Evolutionary conservation across 2,888 invertebrate genomes (phyloP).

Genomic region (Latrodectus elegans): DNA sequence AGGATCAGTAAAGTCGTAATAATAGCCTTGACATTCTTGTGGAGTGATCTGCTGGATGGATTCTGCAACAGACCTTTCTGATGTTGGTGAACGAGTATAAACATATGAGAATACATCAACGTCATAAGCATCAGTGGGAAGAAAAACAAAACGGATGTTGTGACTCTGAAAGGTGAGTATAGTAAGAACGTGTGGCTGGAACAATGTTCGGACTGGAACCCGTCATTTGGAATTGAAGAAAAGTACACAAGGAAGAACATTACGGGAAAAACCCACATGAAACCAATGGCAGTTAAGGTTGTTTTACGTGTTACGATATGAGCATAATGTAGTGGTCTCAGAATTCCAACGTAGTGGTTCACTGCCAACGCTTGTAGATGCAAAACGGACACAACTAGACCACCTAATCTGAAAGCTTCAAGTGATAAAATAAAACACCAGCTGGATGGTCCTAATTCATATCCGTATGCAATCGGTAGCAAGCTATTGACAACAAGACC

Average conservation of each 20-base stretch:
- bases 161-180: constrained; percentile 77
- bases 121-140: constrained; percentile 79
- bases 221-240: constrained; percentile 76
- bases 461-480: constrained; percentile 75
- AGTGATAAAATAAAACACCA: constrained; percentile 73
- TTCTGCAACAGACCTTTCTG: constrained; percentile 73
- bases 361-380: constrained; percentile 81
- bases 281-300: constrained; percentile 77
- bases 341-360: constrained; percentile 82
- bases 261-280: constrained; percentile 80
- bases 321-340: constrained; percentile 80
- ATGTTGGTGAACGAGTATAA: constrained; percentile 79
- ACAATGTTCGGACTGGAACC: constrained; percentile 70
- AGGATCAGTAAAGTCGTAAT: constrained; percentile 80
- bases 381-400: constrained; percentile 80
- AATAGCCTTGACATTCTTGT: constrained; percentile 77
- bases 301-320: constrained; percentile 79
- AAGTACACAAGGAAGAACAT: constrained; percentile 78
- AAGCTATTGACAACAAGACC: constrained; percentile 79
- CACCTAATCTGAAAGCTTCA: constrained; percentile 78
- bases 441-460: constrained; percentile 74
- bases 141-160: constrained; percentile 79
- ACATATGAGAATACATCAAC: constrained; percentile 80
- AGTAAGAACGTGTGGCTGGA: constrained; percentile 73
- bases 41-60: constrained; percentile 71